phyloP scores from a whole-genome alignment of 1,140 invertebrate species.

The Drosophila mayri region DNA sequence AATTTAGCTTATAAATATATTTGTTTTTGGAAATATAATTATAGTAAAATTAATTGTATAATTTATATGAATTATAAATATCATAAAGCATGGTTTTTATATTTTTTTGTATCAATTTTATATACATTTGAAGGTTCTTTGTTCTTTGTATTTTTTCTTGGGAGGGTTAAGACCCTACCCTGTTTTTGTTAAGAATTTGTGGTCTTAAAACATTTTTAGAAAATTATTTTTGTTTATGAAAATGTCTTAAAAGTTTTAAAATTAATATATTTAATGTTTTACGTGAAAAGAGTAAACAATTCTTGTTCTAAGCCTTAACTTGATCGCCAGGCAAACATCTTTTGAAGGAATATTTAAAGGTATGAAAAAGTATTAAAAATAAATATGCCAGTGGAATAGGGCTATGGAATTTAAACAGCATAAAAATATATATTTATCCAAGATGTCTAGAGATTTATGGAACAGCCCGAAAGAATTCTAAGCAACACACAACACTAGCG shows the following conservation, averaged over 20 bases:
- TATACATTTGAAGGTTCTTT: no score
- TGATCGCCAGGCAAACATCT: not conserved
- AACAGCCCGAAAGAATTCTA: conserved; percentile 32
- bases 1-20: not conserved
- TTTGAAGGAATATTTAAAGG: no score
- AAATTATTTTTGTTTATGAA: not conserved
- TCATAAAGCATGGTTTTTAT: not conserved
- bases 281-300: not conserved
- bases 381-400: not conserved
- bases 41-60: no score
- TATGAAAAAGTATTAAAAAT: no score
- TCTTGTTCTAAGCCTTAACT: not conserved
- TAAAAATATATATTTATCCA: not conserved
- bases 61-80: not conserved
- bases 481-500: conserved; percentile 39
- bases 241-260: not conserved
- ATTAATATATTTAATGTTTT: not conserved
- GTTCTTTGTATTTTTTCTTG: not conserved
- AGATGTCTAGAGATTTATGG: conserved; percentile 12
- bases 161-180: not conserved
- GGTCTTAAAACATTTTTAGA: not conserved
- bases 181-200: not conserved
- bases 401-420: not conserved
- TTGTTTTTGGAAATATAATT: not conserved
- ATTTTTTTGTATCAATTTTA: not conserved